A percentile compares a stretch with the other conserved stretches of the same genome.
These are phyloP conservation scores for Genyomyrus donnyi DNA, from an alignment of 2,113 vertebrate species.

Conservation along the genomic window DNA sequence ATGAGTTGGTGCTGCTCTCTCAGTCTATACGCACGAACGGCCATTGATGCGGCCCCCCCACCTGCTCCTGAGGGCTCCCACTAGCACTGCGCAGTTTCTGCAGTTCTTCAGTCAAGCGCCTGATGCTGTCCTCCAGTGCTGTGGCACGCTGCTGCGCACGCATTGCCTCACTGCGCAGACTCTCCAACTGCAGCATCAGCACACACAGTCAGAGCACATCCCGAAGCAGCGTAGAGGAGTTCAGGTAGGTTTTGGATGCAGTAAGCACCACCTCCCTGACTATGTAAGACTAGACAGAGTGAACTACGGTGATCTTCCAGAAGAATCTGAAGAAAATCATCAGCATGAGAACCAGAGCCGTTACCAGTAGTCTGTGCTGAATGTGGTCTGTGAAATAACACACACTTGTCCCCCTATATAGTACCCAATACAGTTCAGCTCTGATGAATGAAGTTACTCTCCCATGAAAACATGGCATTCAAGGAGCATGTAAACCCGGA, in stretches of 20 bases:
- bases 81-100: conserved; percentile 42
- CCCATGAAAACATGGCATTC: neutral
- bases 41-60: neutral
- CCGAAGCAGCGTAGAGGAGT: neutral
- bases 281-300: neutral
- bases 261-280: neutral
- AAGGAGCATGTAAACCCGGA: neutral
- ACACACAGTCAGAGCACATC: conserved; percentile 19
- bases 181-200: conserved; percentile 29
- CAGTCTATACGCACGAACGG: neutral
- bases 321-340: neutral
- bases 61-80: conserved; percentile 28
- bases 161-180: conserved; percentile 43
- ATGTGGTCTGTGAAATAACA: neutral
- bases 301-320: neutral
- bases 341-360: neutral
- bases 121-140: conserved; percentile 46
- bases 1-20: neutral
- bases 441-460: neutral
- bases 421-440: neutral
- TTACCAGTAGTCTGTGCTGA: neutral
- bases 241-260: neutral
- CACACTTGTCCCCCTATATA: neutral
- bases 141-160: conserved; percentile 40
- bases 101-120: conserved; percentile 48